phyloP scores from a whole-genome alignment of 2,888 invertebrate species.

The Ectemnius lituratus region DNA sequence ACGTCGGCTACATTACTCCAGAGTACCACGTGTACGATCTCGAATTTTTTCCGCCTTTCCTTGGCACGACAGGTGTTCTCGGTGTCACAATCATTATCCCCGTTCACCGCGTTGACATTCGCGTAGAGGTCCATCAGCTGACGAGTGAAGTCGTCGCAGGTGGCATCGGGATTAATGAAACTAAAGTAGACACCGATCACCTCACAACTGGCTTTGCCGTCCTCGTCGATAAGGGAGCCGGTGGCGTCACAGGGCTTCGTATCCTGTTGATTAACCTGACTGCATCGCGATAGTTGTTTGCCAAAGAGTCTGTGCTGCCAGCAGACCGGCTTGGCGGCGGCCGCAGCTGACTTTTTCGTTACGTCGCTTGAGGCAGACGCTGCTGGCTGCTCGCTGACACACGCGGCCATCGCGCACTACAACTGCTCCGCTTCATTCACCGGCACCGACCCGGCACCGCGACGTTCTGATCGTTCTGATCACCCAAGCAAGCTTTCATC shows the following conservation, averaged over 20 bases:
- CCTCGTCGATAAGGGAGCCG: constrained; percentile 59
- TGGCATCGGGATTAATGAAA: constrained; percentile 84
- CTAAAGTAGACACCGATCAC: constrained; percentile 85
- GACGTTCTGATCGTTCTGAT: constrained; percentile 1
- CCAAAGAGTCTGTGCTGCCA: constrained; percentile 76
- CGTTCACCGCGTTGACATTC: constrained; percentile 63
- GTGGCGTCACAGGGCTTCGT: constrained; percentile 53
- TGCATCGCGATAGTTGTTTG: constrained; percentile 71
- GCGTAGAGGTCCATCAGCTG: constrained; percentile 81
- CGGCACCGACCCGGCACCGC: constrained; percentile 36
- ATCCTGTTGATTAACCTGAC: constrained; percentile 57
- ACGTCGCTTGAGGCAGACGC: constrained; percentile 43
- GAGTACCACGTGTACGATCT: constrained; percentile 84
- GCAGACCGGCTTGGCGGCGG: constrained; percentile 48
- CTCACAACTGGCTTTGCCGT: constrained; percentile 65
- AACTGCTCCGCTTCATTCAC: constrained; percentile 46
- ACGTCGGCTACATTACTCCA: constrained; percentile 84
- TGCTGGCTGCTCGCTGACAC: constrained; percentile 45
- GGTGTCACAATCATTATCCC: constrained; percentile 41
- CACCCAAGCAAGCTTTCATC: constrained; percentile 27
- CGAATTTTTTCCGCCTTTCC: constrained; percentile 79
- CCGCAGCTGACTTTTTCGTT: constrained; percentile 45
- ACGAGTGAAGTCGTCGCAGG: constrained; percentile 84
- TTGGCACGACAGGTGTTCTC: constrained; percentile 67
- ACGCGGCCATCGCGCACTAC: constrained; percentile 57